Base-by-base conservation (phyloP, 2,888 invertebrate genomes). In the Venustoraphidia nigricollis region DNA sequence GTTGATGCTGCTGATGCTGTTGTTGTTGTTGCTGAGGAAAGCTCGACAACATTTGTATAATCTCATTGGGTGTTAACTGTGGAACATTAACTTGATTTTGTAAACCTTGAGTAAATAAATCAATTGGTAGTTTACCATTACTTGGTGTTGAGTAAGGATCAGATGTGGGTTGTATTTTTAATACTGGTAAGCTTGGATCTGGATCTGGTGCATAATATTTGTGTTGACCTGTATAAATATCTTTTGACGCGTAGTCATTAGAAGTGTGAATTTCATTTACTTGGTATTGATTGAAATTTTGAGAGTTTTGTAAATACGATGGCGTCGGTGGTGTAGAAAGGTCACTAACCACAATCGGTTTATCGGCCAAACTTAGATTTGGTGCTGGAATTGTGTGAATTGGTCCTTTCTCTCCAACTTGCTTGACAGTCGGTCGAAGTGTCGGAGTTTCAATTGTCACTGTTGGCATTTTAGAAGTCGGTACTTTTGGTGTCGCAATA, bases 341-440 rank as follows among this genome's bases (percentile, higher is more conserved):
- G 47, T 62, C 59, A 17, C 60, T 62, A 45, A 75, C 70, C 2
- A 73, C 66, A 27, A 71, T 73, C 0, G 80, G 79, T 57, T 76
- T 79, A 61, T 80, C 79, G 1, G 77, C 74, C 8, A 76, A 72
- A 54, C 81, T 80, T 45, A 89, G 70, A 69, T 88, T 87, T 9
- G 89, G 89, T 27, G 89, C 88, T 59, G 87, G 87, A 54, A 89
- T 86, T 9, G 88, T 87, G 66, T 87, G 87, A 61, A 89, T 88
- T 2, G 87, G 87, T 56, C 84, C 85, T 60, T 76, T 74, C 49
- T 67, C 66, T 9, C 64, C 67, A 40, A 65, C 54, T 57, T 66
- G 67, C 49, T 67, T 64, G 34, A 67, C 66, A 8, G 50, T 51
- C 66, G 50, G 2, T n/a, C 13, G 13, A 47, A 63, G 60, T 3